Percentiles rank a stretch among this genome's conserved stretches.
phyloP scores from a whole-genome alignment of 2,888 invertebrate genomes.

The Cepaea hortensis region DNA sequence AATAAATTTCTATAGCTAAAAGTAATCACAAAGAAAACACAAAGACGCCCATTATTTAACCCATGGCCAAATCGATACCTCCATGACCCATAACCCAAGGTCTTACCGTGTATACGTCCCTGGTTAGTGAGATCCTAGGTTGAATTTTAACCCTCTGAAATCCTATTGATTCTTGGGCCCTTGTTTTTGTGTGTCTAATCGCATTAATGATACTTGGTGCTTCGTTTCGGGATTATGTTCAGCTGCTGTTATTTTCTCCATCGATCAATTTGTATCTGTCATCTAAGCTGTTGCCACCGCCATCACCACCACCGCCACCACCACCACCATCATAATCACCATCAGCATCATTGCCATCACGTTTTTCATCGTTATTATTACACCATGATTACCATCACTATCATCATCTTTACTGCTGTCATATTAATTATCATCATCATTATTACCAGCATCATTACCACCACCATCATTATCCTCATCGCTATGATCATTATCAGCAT shows the following conservation, averaged over 20 bases:
- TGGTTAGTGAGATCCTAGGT: not conserved
- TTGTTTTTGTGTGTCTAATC: slow-evolving; percentile 3
- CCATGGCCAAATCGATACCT: not conserved
- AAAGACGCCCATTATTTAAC: too few relatives aligned
- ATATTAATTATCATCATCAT: too few relatives aligned
- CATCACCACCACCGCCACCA: not conserved
- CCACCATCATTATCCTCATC: too few relatives aligned
- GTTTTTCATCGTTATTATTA: too few relatives aligned
- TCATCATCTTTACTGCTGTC: too few relatives aligned
- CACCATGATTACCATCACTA: too few relatives aligned
- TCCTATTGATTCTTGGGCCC: slow-evolving; percentile 13
- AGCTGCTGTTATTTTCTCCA: slow-evolving; percentile 8
- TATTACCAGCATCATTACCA: too few relatives aligned
- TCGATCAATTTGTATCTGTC: not conserved
- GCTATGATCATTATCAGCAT: too few relatives aligned
- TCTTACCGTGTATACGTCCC: not conserved
- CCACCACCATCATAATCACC: not conserved
- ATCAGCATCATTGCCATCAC: not conserved
- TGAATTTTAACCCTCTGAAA: slow-evolving; percentile 7
- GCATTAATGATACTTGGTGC: slow-evolving; percentile 29
- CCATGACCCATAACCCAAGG: not conserved
- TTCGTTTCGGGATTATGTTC: not conserved
- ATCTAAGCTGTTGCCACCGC: not conserved
- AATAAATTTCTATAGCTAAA: too few relatives aligned
- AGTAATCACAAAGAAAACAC: too few relatives aligned